Conservation (phyloP, 2,888 invertebrate genomes). For the Pyrochroa serraticornis region DNA sequence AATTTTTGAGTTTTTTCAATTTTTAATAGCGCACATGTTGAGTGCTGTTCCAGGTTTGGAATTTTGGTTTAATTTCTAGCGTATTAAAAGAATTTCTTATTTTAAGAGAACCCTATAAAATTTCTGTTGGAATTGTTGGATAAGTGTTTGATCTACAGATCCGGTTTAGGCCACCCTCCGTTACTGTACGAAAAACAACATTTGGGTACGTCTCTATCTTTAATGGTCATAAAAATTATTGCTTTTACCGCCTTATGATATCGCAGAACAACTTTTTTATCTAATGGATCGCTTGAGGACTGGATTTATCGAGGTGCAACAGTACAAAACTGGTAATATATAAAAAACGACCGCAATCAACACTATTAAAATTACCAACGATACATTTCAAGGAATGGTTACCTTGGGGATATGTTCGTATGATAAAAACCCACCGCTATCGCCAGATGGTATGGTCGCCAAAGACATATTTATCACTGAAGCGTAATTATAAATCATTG, state of each 20-base stretch:
- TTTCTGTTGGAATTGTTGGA: conserved; percentile 57
- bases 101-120: conserved; percentile 55
- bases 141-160: conserved; percentile 57
- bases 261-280: conserved; percentile 48
- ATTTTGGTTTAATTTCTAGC: background rate
- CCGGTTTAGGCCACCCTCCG: conserved; percentile 57
- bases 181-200: conserved; percentile 55
- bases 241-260: conserved; percentile 4
- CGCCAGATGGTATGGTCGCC: conserved; percentile 43
- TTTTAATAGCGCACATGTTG: conserved; percentile 57
- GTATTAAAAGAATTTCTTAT: background rate
- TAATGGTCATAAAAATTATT: conserved; percentile 1
- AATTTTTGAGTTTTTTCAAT: conserved; percentile 59
- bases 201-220: conserved; percentile 38
- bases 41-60: conserved; percentile 50
- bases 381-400: conserved; percentile 45
- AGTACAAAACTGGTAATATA: conserved; percentile 48
- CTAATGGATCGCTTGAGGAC: conserved; percentile 54
- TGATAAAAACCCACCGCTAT: conserved; percentile 44
- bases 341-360: background rate
- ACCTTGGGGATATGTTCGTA: conserved; percentile 52
- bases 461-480: conserved; percentile 51
- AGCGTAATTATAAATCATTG: conserved; percentile 39
- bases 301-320: conserved; percentile 49
- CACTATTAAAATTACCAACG: conserved; percentile 1